Conservation (phyloP, 1,140 invertebrate genomes). For the Diorhabda elongata region DNA sequence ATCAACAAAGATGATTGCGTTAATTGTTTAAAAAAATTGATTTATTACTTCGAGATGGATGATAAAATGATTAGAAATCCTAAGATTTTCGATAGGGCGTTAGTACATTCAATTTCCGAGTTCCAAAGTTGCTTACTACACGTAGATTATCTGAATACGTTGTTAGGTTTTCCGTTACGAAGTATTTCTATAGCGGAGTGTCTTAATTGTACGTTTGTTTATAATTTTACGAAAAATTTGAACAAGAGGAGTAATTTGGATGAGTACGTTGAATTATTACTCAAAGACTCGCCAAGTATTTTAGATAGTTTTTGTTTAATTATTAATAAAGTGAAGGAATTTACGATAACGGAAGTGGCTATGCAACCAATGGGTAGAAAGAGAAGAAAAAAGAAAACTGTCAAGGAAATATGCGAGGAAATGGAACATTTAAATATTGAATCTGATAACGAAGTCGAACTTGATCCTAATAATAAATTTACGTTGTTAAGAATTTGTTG, state of each 20-base stretch:
- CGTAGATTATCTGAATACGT: slow-evolving; percentile 59
- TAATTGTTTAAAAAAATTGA: slow-evolving; percentile 55
- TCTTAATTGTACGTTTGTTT: slow-evolving; percentile 69
- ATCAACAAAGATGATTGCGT: slow-evolving; percentile 51
- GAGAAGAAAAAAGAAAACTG: slow-evolving; percentile 13
- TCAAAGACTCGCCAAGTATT: slow-evolving; percentile 26
- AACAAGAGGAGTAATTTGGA: slow-evolving; percentile 32
- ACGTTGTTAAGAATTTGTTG: slow-evolving; percentile 3
- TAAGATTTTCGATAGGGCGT: slow-evolving; percentile 56
- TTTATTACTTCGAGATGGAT: slow-evolving; percentile 62
- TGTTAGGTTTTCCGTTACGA: slow-evolving; percentile 56
- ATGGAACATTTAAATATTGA: not conserved
- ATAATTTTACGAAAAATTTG: slow-evolving; percentile 56
- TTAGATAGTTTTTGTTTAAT: slow-evolving; percentile 24
- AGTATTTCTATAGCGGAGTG: slow-evolving; percentile 53
- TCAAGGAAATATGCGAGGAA: not conserved
- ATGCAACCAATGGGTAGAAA: slow-evolving; percentile 2
- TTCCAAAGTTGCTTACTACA: slow-evolving; percentile 66
- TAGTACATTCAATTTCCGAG: slow-evolving; percentile 65
- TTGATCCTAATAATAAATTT: slow-evolving; percentile 20
- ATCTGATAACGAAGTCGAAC: slow-evolving; percentile 5
- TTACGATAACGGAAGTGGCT: not conserved
- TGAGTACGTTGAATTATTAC: slow-evolving; percentile 26
- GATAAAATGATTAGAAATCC: slow-evolving; percentile 55
- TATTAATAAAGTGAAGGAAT: slow-evolving; percentile 7